Conservation (phyloP, 2,888 invertebrate species). For the Spilosoma lubricipeda region DNA sequence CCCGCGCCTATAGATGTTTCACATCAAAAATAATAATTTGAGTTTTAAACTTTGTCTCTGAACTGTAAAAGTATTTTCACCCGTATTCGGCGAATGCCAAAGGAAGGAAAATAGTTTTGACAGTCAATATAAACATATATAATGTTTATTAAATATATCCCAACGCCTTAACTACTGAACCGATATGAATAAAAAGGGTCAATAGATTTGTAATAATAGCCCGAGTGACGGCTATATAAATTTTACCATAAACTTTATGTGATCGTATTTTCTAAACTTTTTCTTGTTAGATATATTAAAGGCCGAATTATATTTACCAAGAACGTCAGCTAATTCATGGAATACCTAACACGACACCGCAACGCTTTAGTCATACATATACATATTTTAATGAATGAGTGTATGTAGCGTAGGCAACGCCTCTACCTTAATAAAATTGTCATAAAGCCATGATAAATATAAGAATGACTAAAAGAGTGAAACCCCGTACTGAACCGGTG, state of each 20-base stretch:
- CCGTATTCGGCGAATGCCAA: no score
- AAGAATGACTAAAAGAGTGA: conserved; percentile 60
- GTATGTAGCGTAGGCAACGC: conserved; percentile 67
- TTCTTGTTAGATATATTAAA: not conserved
- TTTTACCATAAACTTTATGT: no score
- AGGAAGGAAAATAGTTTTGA: no score
- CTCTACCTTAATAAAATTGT: conserved; percentile 79
- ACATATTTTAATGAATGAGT: conserved; percentile 76
- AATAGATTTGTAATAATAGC: no score
- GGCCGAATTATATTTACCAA: not conserved
- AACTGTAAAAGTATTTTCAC: not conserved
- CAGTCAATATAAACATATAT: no score
- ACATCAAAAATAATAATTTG: no score
- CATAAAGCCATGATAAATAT: conserved; percentile 76
- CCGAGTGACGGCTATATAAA: no score
- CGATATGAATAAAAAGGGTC: no score
- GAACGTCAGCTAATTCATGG: not conserved
- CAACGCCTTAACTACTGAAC: no score
- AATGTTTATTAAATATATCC: no score
- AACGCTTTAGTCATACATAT: conserved; percentile 54
- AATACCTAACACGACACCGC: conserved; percentile 38
- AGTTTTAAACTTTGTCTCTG: not conserved
- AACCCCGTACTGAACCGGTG: conserved; percentile 43
- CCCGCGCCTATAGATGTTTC: no score
- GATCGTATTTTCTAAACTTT: no score